Evolutionary conservation across 1,140 invertebrate genomes (phyloP), one percentile per base, ranked within the genome.

Genomic region (Agrilus planipennis): DNA sequence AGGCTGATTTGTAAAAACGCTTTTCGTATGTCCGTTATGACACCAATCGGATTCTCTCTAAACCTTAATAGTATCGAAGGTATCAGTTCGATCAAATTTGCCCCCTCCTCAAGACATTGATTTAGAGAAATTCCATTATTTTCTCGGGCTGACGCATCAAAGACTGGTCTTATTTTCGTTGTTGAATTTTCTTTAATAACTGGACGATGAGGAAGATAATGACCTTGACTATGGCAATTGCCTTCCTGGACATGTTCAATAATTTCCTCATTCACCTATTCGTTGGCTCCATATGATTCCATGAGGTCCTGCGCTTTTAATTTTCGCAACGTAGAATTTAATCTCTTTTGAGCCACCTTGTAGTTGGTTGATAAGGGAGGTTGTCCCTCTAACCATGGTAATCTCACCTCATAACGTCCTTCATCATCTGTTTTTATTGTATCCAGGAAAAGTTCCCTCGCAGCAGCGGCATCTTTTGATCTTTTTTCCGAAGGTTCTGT

Each of bases 11-110:
- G 50, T 20, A 55, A 39, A 47, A 64, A 66, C 2, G 58, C 61
- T 35, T 60, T 60, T 28, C 49, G 42, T 5, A 66, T 62, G 34
- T 66, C 63, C 11, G 59, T 43, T n/a, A 48, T 49, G 3, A 62
- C 47, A 21, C 55, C 60, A 27, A 57, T 51, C 34, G 36, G 42
- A 18, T 49, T 46, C 37, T 12, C 45, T 37, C 64, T 39, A 46
- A 69, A 67, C 6, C 49, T 34, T n/a, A 55, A 10, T 43, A 65
- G 31, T 36, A 65, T 45, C 2, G 42, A 6, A 6, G 55, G 52
- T n/a, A 64, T 55, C 1, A 50, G 23, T 34, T 59, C 56, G 14
- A 58, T 43, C 4, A 60, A 32, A 46, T 61, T 60, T 9, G 44
- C 42, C 7, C 55, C 49, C 16, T 53, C 56, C 19, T 58, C 53